These are phyloP conservation scores for Camponotus pennsylvanicus DNA, from an alignment of 1,140 invertebrate genomes.

Conservation along the genomic window DNA sequence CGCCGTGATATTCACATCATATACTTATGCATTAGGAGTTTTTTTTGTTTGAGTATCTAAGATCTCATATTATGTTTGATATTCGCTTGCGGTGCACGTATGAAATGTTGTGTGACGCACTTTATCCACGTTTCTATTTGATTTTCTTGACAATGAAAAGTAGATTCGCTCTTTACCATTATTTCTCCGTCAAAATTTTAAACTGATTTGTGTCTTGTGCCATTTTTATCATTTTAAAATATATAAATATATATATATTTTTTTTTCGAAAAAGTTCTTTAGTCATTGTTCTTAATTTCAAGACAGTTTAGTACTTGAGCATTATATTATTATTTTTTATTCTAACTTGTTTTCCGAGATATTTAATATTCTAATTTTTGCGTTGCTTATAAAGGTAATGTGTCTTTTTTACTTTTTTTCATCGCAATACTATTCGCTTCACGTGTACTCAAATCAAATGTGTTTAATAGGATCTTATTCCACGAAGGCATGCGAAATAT, in stretches of 20 bases:
- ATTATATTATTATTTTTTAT: not conserved
- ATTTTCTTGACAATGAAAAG: slow-evolving; percentile 5
- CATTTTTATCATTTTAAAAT: not conserved
- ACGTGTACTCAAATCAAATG: not conserved
- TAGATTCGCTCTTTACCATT: not conserved
- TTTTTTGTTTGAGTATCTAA: slow-evolving; percentile 54
- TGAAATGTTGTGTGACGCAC: slow-evolving; percentile 17
- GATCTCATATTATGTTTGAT: slow-evolving; percentile 44
- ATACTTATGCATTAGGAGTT: slow-evolving; percentile 28
- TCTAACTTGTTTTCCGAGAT: not conserved
- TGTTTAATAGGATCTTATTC: slow-evolving; percentile 40
- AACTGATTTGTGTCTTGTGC: no score
- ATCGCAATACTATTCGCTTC: not conserved
- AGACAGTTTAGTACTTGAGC: not conserved
- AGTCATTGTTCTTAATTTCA: no score
- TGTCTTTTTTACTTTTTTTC: slow-evolving; percentile 2
- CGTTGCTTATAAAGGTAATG: not conserved
- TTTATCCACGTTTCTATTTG: not conserved
- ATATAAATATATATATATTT: not conserved
- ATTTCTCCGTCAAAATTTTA: not conserved
- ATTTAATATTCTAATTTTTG: not conserved
- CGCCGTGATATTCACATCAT: slow-evolving; percentile 56
- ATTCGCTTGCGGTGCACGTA: slow-evolving; percentile 32
- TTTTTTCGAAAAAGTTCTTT: no score
- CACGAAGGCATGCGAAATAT: slow-evolving; percentile 49